A percentile compares a stretch with the other conserved stretches of the same genome.
Conservation (phyloP, 1,140 invertebrate species). For the Rhopalosiphum maidis region DNA sequence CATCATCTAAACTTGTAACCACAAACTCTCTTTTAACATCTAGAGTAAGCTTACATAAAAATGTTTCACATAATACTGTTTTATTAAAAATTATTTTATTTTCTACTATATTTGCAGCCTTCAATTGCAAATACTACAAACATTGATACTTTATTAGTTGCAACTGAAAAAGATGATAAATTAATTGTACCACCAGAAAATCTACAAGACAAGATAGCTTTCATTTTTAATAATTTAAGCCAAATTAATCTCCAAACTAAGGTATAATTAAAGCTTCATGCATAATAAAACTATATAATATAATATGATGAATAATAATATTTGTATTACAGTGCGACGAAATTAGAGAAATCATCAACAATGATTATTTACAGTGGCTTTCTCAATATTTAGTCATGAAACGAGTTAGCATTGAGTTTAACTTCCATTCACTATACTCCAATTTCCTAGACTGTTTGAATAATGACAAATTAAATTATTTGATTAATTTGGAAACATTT, state of each 20-base stretch:
- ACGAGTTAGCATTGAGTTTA: conserved; percentile 96
- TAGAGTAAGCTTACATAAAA: not conserved
- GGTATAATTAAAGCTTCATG: conserved; percentile 61
- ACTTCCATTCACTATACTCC: conserved; percentile 96
- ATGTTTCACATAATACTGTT: not conserved
- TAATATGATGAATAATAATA: not conserved
- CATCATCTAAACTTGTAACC: not conserved
- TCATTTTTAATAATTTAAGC: conserved; percentile 99
- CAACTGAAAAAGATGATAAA: conserved; percentile 93
- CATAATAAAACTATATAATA: not conserved
- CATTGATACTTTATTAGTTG: conserved; percentile 93
- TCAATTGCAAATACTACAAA: conserved; percentile 98
- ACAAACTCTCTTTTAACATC: not conserved
- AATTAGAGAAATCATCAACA: conserved; percentile 87
- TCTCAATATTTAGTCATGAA: conserved; percentile 99
- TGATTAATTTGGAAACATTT: conserved; percentile 93
- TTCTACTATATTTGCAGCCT: conserved; percentile 65
- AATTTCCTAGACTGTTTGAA: conserved; percentile 94
- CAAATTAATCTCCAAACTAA: conserved; percentile 93
- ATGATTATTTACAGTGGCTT: conserved; percentile 95
- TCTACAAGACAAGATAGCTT: conserved; percentile 94
- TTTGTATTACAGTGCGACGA: conserved; percentile 78
- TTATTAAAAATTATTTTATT: not conserved
- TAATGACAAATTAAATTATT: conserved; percentile 79
- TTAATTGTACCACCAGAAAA: conserved; percentile 83